phyloP scores from a whole-genome alignment of 2,888 invertebrate genomes.

The Pharmacophagus antenor region DNA sequence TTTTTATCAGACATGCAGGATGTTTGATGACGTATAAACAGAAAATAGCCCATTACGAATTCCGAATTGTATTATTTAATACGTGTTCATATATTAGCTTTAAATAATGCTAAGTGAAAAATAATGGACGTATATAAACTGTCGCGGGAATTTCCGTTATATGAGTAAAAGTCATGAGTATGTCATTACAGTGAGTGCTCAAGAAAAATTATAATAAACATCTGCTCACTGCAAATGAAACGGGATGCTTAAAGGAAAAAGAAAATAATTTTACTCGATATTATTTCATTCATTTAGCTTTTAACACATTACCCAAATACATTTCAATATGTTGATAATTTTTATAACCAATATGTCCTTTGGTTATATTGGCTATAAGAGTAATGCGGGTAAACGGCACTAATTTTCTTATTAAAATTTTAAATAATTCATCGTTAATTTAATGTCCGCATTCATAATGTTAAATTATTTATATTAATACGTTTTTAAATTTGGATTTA shows the following conservation, averaged over 20 bases:
- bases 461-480: too few species aligned
- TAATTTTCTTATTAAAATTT: too few species aligned
- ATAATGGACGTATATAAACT: neutral
- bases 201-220: constrained; percentile 21
- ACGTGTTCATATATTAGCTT: neutral
- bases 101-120: constrained; percentile 9
- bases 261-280: neutral
- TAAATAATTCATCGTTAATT: too few species aligned
- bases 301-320: neutral
- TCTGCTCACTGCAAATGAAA: constrained; percentile 19
- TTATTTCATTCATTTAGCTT: neutral
- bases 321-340: too few species aligned
- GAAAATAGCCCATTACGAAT: neutral
- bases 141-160: neutral
- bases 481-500: too few species aligned
- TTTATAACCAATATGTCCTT: too few species aligned
- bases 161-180: constrained; percentile 12
- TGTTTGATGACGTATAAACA: too few species aligned
- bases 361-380: too few species aligned
- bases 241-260: constrained; percentile 7
- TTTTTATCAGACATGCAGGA: too few species aligned
- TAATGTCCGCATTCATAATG: too few species aligned
- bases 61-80: neutral
- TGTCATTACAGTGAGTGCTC: constrained; percentile 21
- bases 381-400: too few species aligned